phyloP scores from a whole-genome alignment of 1,140 invertebrate genomes.

The Spodoptera frugiperda region DNA sequence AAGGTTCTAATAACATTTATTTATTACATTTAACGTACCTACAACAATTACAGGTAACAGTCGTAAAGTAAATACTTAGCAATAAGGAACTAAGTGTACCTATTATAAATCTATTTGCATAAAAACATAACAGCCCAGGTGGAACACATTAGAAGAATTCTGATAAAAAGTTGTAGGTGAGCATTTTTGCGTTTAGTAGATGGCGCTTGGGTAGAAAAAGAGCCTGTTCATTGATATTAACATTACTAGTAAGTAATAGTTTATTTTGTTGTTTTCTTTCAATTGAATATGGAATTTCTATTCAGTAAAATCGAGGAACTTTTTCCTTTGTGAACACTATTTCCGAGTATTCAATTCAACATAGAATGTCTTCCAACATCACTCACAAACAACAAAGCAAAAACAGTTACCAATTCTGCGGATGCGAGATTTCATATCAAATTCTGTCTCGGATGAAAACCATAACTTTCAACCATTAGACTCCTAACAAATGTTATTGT shows the following conservation, averaged over 20 bases:
- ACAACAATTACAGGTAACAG: background rate
- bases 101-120: conserved; percentile 6
- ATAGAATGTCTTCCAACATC: no score
- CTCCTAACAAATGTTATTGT: conserved; percentile 39
- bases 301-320: no score
- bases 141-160: background rate
- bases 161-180: background rate
- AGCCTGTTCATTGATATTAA: no score
- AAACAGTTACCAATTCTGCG: conserved; percentile 4
- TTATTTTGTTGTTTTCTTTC: no score
- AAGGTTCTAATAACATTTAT: no score
- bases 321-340: no score
- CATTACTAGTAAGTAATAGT: no score
- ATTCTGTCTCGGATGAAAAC: conserved; percentile 21
- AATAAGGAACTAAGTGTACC: conserved; percentile 13
- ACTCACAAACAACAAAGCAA: background rate
- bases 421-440: conserved; percentile 11
- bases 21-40: no score
- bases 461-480: conserved; percentile 44
- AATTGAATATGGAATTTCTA: no score
- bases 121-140: conserved; percentile 3
- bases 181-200: background rate
- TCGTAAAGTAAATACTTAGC: background rate
- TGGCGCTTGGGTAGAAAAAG: no score
- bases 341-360: no score